Conservation (phyloP, 2,113 vertebrate species). For the Mobula birostris region DNA sequence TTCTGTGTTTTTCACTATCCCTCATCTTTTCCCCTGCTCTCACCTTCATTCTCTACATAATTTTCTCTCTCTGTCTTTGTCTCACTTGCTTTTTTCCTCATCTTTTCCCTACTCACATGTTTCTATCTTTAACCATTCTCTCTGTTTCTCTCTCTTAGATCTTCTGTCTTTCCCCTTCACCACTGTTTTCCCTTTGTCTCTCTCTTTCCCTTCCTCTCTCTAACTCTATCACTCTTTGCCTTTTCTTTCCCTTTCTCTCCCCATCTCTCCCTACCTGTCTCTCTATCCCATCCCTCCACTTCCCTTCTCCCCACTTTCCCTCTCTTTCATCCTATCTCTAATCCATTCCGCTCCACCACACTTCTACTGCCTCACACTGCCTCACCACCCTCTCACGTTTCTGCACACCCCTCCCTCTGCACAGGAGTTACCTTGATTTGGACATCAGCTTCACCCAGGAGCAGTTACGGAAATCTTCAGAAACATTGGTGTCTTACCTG, state of each 20-base stretch:
- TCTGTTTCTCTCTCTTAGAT: fast-evolving
- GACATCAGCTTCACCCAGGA: conserved; percentile 68
- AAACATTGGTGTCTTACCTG: conserved; percentile 53
- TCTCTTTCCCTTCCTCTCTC: too few species aligned
- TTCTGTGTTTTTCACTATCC: not conserved
- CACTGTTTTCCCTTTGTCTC: too few species aligned
- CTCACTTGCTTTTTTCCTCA: too few species aligned
- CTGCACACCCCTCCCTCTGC: not conserved
- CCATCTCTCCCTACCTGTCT: not conserved
- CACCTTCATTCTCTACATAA: too few species aligned
- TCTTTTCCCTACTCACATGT: too few species aligned
- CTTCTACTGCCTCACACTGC: too few species aligned
- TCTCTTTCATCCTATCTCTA: too few species aligned
- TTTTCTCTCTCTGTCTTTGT: not conserved
- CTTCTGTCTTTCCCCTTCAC: too few species aligned
- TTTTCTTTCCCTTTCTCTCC: too few species aligned
- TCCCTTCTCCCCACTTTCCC: not conserved
- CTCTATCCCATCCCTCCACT: not conserved
- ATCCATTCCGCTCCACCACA: too few species aligned
- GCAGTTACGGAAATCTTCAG: conserved; percentile 60
- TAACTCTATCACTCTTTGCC: not conserved
- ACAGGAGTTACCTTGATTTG: conserved; percentile 67
- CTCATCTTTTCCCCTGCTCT: too few species aligned
- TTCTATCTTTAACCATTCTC: not conserved
- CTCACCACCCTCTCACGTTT: too few species aligned